Evolutionary conservation across 2,797 vertebrate species (phyloP), one percentile per base, ranked within the genome.

Genomic region (Nannoperca australis): DNA sequence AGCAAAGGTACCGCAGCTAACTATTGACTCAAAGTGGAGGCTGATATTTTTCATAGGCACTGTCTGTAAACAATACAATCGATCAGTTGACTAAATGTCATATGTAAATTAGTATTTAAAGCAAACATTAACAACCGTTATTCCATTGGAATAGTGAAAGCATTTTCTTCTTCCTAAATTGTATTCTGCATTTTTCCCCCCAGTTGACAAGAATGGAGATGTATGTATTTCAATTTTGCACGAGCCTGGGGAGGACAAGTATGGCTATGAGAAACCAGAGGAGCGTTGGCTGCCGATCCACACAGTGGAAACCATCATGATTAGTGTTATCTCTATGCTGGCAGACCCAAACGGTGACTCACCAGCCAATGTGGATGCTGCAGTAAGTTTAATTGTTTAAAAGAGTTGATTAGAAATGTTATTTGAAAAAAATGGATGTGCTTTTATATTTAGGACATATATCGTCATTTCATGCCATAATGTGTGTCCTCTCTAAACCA

Each of bases 221-320:
- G 98, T 99, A 88, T 99, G 98, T 95, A 99, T 99, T 96, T 99
- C 98, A 89, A 99, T 99, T 94, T 96, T 99, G 93, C 98, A 99
- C 68, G 98, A 99, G 85, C 98, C 98, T 45, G 98, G 98, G 10
- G 98, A 99, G 93, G 98, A 99, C 92, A 99, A 99, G 91, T 99
- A 99, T 15, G 98, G 98, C 84, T 99, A 99, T 85, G 98, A 99
- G 89, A 99, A 99, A 90, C 98, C 98, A 60, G 98, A 99, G 87
- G 98, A 99, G 86, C 98, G 98, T 82, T 99, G 98, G 98, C 96
- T 99, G 61, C 98, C 98, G 49, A 99, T 99, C 87, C 98, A 99
- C 93, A 99, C 98, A 7, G 98, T 99, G 94, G 98, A 99, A 92
- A 99, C 98, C 70, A 99, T 99, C 75, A 99, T 99, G 98, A 99